Evolutionary conservation across 2,113 vertebrate species (phyloP).

Genomic region (Vireo altiloquus): DNA sequence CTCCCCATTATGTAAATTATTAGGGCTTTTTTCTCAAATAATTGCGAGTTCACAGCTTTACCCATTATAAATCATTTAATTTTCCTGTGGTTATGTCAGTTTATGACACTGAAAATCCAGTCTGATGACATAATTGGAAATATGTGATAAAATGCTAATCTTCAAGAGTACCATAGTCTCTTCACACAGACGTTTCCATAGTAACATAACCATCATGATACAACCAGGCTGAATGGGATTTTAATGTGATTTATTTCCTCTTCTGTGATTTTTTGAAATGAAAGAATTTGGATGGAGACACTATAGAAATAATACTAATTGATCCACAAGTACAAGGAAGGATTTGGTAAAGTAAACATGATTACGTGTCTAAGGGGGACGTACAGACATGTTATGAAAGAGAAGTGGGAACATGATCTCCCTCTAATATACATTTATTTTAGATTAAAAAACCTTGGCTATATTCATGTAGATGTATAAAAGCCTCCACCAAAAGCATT

Average conservation of each 20-base stretch:
- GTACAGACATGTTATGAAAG: neutral
- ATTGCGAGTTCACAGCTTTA: neutral
- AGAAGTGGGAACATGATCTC: neutral
- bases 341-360: neutral
- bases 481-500: neutral
- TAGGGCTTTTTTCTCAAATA: neutral
- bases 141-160: neutral
- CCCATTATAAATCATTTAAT: neutral
- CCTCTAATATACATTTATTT: neutral
- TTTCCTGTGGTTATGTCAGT: neutral
- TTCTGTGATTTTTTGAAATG: neutral
- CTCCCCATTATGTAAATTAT: neutral
- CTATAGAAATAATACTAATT: neutral
- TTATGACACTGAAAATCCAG: neutral
- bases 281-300: neutral
- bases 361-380: neutral
- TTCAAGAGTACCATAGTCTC: neutral
- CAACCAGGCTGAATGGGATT: neutral
- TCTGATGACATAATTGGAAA: conserved; percentile 22
- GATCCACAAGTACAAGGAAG: neutral
- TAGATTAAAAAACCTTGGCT: neutral
- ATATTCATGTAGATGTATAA: neutral
- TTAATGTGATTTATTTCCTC: neutral
- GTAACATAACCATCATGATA: neutral
- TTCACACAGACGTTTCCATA: conserved; percentile 46